phyloP scores from a whole-genome alignment of 2,113 vertebrate species.

The Corythornis madagascariensis region DNA sequence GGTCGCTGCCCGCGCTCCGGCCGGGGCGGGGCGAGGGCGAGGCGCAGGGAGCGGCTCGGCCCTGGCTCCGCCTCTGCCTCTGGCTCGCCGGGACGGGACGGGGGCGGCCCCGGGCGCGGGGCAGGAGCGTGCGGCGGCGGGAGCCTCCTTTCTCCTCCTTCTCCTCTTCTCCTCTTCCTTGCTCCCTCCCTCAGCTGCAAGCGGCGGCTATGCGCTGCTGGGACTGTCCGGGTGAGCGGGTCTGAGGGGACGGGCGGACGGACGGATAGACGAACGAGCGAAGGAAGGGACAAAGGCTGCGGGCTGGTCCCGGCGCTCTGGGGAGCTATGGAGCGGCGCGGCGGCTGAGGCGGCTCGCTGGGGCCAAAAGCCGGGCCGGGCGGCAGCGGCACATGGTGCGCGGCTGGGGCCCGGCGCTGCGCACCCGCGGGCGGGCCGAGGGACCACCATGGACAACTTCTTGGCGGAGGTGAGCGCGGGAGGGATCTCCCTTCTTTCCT shows the following conservation, averaged over 20 bases:
- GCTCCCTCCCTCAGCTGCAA: not conserved
- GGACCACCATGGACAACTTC: conserved; percentile 49
- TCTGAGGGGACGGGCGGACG: not conserved
- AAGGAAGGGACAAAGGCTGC: not conserved
- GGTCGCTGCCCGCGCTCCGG: not conserved
- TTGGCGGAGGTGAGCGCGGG: conserved; percentile 47
- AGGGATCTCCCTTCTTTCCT: not conserved
- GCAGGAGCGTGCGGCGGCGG: not conserved
- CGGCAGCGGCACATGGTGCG: conserved; percentile 33
- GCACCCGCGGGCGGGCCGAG: not conserved
- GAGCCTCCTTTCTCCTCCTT: not conserved
- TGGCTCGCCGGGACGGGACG: not conserved
- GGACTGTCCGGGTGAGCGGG: not conserved
- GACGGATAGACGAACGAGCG: not conserved
- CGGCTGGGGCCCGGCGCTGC: not conserved
- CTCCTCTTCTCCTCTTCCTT: not conserved
- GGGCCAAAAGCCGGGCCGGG: not conserved
- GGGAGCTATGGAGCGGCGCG: conserved; percentile 17
- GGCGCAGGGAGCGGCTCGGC: not conserved
- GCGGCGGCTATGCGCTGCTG: not conserved
- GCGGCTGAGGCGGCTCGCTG: not conserved
- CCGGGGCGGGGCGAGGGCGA: not conserved
- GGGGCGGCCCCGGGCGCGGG: not conserved
- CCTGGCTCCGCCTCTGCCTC: not conserved
- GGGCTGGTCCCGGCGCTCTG: not conserved